A percentile compares a stretch with the other conserved stretches of the same genome.
phyloP scores from a whole-genome alignment of 2,888 invertebrate species.

The Notodonta ziczac region DNA sequence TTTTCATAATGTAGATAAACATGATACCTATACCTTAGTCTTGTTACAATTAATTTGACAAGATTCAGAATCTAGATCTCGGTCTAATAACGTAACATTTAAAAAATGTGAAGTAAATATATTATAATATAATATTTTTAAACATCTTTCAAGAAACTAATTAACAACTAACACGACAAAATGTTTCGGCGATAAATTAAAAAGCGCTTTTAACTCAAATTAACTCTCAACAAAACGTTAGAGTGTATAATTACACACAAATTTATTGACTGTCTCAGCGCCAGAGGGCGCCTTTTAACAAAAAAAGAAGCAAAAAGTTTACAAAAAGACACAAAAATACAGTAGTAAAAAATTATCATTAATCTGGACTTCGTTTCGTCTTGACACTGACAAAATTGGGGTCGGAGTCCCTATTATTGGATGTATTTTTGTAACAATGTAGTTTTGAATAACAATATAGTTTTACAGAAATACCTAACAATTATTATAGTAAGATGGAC shows the following conservation, averaged over 20 bases:
- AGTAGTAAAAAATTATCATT: slow-evolving; percentile 60
- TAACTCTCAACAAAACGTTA: slow-evolving; percentile 78
- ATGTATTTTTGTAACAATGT: background rate
- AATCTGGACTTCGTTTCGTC: slow-evolving; percentile 67
- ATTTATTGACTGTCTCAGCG: slow-evolving; percentile 73
- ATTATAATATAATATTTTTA: too few species aligned
- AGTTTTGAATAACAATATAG: too few species aligned
- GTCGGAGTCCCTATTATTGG: background rate
- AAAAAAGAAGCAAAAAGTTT: slow-evolving; percentile 23
- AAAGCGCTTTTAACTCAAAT: slow-evolving; percentile 67
- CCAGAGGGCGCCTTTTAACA: slow-evolving; percentile 51
- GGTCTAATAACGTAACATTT: too few species aligned
- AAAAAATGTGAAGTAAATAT: too few species aligned
- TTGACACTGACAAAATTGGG: slow-evolving; percentile 55
- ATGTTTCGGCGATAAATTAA: slow-evolving; percentile 61
- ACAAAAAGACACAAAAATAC: slow-evolving; percentile 28
- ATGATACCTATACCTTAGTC: too few species aligned
- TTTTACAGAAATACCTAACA: too few species aligned
- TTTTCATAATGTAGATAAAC: too few species aligned
- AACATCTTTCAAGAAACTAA: too few species aligned
- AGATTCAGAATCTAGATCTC: too few species aligned
- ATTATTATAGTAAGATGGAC: too few species aligned
- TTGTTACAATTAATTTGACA: too few species aligned
- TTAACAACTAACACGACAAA: slow-evolving; percentile 30
- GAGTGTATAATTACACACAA: slow-evolving; percentile 72